Conservation (phyloP, 2,888 invertebrate genomes). For the Unio delphinus region DNA sequence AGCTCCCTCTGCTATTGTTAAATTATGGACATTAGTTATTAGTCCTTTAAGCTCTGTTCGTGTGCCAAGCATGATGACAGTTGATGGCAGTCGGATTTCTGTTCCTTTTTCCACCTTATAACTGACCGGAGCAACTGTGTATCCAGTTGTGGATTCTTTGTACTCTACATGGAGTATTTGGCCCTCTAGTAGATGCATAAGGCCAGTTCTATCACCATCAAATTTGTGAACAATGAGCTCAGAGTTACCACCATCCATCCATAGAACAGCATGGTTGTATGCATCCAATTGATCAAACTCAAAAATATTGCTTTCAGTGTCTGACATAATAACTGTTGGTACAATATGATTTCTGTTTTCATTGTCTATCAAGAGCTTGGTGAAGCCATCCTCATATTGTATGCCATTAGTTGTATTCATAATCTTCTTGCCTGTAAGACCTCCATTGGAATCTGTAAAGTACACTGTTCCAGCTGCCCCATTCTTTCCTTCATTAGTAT, state of each 20-base stretch:
- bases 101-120: conserved; percentile 43
- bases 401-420: conserved; percentile 25
- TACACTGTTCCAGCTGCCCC: conserved; percentile 51
- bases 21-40: conserved; percentile 53
- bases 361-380: conserved; percentile 47
- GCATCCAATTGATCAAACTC: conserved; percentile 50
- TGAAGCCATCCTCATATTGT: conserved; percentile 38
- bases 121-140: conserved; percentile 58
- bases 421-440: conserved; percentile 32
- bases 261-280: conserved; percentile 47
- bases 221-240: conserved; percentile 49
- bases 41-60: conserved; percentile 43
- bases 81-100: conserved; percentile 47
- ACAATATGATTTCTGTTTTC: conserved; percentile 50
- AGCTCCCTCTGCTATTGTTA: conserved; percentile 55
- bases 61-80: conserved; percentile 51
- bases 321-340: conserved; percentile 47
- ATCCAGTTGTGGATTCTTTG: conserved; percentile 45
- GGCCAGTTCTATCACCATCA: conserved; percentile 54
- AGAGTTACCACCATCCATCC: conserved; percentile 36
- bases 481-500: conserved; percentile 28
- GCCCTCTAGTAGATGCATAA: conserved; percentile 38
- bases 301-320: conserved; percentile 19
- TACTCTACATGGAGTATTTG: conserved; percentile 52
- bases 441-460: conserved; percentile 38